Evolutionary conservation across 2,113 vertebrate species (phyloP), one percentile per base, ranked within the genome.

Genomic region (Siniperca knerii): DNA sequence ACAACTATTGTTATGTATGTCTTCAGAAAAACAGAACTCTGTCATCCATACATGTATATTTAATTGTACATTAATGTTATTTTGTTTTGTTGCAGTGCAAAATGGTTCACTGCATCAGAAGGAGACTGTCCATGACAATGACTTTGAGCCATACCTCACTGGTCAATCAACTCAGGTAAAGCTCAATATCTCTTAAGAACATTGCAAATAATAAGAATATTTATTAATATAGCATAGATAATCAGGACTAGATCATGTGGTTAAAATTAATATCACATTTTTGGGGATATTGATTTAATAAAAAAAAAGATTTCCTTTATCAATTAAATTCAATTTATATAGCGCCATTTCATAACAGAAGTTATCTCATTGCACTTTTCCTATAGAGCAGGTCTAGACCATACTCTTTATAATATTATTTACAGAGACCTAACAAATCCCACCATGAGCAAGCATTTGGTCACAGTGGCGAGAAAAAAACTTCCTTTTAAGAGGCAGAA

Each of bases 101-200:
- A 99, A 98, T 97, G 97, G 98, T 97, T 97, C 97, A 0, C 94
- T 99, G 92, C 98, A 98, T 95, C 98, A 97, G 94, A 99, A 99
- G 95, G 97, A 98, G 87, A 95, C 96, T 84, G 97, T 97, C 86
- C 98, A 98, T 10, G 97, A 98, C 95, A 97, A 95, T 92, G 98
- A 99, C 94, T 99, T 98, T 95, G 98, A 99, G 90, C 97, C 97
- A 93, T 98, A 98, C 93, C 97, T 98, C 94, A 97, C 97, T 33
- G 94, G 97, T 95, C 98, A 97, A 91, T 98, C 98, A 81, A 97
- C 96, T 94, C 98, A 98, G 97, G 98, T 98, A 94, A 95, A 71
- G 20, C 58, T 35, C 16, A 15, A 9, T 6, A 20, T 75, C 15
- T 55, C 18, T 72, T 44, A 18, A 44, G 37, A 69, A 35, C 1